Evolutionary conservation across 2,888 invertebrate genomes (phyloP).

Genomic region (Thera obeliscata): DNA sequence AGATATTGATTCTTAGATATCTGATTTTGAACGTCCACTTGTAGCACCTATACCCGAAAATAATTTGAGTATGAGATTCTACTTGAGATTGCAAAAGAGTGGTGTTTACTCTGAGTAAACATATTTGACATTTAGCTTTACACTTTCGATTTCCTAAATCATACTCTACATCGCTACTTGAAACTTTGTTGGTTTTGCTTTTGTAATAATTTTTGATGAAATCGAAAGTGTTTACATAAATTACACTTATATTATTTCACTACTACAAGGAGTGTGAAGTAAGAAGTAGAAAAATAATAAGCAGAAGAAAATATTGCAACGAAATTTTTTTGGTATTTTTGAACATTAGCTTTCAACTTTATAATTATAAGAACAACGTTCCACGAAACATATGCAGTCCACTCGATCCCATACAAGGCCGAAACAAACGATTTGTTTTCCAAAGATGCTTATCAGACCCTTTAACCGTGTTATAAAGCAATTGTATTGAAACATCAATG

Average conservation of each 20-base stretch:
- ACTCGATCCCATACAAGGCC: constrained; percentile 26
- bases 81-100: neutral
- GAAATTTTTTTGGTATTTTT: neutral
- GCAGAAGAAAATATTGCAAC: neutral
- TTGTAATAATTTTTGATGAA: constrained; percentile 15
- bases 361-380: constrained; percentile 4
- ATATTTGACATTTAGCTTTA: constrained; percentile 13
- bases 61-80: too few relatives aligned
- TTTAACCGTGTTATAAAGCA: constrained; percentile 26
- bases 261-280: too few relatives aligned
- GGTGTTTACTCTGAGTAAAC: neutral
- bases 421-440: constrained; percentile 35
- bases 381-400: constrained; percentile 9
- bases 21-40: too few relatives aligned
- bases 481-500: constrained; percentile 34
- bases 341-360: neutral
- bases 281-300: too few relatives aligned
- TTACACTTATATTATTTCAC: neutral
- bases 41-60: too few relatives aligned
- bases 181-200: constrained; percentile 24
- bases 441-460: constrained; percentile 33
- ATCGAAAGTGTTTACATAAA: constrained; percentile 19
- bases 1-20: too few relatives aligned
- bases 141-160: constrained; percentile 23
- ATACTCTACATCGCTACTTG: constrained; percentile 14